These are phyloP conservation scores for Aptenodytes forsteri DNA, from an alignment of 2,113 vertebrate genomes.

Conservation along the genomic window DNA sequence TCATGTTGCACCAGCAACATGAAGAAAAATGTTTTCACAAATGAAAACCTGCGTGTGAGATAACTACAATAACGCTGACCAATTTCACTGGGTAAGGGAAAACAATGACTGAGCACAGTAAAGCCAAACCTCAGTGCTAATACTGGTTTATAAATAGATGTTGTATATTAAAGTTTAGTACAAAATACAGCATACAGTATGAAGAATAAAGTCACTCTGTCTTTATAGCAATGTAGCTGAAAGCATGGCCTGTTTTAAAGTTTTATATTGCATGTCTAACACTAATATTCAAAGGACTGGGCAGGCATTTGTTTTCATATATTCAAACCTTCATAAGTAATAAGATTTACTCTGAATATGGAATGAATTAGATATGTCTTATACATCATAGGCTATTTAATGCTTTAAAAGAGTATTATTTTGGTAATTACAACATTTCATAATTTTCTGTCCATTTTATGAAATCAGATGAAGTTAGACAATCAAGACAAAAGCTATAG, in stretches of 20 bases:
- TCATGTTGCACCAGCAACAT: not conserved
- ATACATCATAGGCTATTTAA: not conserved
- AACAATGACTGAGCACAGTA: not conserved
- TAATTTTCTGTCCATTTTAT: not conserved
- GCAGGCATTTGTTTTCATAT: not conserved
- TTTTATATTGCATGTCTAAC: not conserved
- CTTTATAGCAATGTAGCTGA: not conserved
- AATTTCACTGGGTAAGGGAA: not conserved
- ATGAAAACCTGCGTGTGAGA: not conserved
- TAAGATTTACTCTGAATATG: not conserved
- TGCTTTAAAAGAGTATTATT: not conserved
- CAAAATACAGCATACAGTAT: not conserved
- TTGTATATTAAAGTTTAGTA: not conserved
- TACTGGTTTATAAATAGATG: not conserved
- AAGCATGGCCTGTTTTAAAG: not conserved
- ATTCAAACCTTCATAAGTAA: not conserved
- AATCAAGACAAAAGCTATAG: not conserved
- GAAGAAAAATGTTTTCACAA: slow-evolving; percentile 3
- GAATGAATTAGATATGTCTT: not conserved
- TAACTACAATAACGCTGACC: not conserved
- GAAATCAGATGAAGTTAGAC: not conserved
- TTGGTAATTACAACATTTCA: not conserved
- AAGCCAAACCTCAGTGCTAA: not conserved
- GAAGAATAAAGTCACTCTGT: not conserved
- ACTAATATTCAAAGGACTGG: not conserved